Conservation (phyloP, 2,113 vertebrate genomes). For the Dipodomys stephensi region DNA sequence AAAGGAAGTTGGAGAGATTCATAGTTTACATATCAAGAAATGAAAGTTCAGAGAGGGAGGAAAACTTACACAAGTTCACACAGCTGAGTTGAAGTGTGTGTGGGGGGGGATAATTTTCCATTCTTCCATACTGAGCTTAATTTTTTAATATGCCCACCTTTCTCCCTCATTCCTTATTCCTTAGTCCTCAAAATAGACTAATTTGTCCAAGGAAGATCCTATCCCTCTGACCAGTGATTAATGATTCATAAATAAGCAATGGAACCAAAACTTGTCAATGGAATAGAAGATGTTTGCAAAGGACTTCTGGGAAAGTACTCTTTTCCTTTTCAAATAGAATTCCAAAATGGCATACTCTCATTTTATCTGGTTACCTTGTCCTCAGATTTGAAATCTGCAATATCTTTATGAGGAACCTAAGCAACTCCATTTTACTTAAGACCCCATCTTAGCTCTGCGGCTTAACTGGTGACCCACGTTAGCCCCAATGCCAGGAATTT, state of each 20-base stretch:
- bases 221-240: background rate
- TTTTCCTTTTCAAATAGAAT: background rate
- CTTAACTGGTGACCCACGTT: no score
- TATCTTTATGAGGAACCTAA: background rate
- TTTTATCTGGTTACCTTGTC: background rate
- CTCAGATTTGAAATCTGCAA: background rate
- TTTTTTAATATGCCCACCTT: background rate
- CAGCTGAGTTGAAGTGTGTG: background rate
- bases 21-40: conserved; percentile 18
- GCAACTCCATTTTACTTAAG: no score
- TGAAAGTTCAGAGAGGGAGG: background rate
- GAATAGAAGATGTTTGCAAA: background rate
- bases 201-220: background rate
- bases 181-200: background rate
- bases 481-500: no score
- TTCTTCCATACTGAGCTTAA: background rate
- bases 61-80: background rate
- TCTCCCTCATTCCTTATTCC: background rate
- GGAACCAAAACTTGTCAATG: background rate
- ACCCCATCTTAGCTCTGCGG: no score
- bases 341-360: background rate
- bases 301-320: background rate
- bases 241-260: background rate
- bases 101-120: background rate
- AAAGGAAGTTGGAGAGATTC: background rate